A percentile compares a stretch with the other conserved stretches of the same genome.
phyloP scores from a whole-genome alignment of 1,140 invertebrate species.

The Thaumatotibia leucotreta region DNA sequence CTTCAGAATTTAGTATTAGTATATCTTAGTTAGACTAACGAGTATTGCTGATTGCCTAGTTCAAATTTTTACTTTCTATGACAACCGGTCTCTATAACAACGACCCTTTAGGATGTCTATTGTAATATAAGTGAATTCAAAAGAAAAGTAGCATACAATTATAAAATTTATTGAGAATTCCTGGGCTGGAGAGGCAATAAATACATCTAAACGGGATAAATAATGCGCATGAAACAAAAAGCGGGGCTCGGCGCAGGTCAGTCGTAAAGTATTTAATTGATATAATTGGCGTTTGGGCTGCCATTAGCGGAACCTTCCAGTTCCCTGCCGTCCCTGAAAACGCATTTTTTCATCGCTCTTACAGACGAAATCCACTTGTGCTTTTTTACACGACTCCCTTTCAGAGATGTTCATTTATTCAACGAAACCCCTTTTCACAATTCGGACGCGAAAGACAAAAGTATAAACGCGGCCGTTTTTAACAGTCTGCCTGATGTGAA shows the following conservation, averaged over 20 bases:
- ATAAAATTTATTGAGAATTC: too few relatives aligned
- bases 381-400: constrained; percentile 48
- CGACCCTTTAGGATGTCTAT: neutral
- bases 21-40: too few relatives aligned
- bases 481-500: neutral
- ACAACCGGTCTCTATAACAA: too few relatives aligned
- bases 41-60: too few relatives aligned
- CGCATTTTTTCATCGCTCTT: constrained; percentile 42
- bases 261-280: constrained; percentile 62
- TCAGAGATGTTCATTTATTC: constrained; percentile 30
- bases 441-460: constrained; percentile 41
- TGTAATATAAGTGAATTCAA: too few relatives aligned
- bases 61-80: too few relatives aligned
- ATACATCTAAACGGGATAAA: constrained; percentile 15
- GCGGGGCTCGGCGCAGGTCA: neutral
- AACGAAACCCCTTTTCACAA: constrained; percentile 43
- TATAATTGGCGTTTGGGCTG: constrained; percentile 61
- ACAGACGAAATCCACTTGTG: constrained; percentile 52
- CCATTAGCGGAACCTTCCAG: constrained; percentile 47
- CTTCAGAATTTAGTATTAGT: too few relatives aligned
- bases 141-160: too few relatives aligned
- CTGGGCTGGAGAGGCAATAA: neutral
- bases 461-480: constrained; percentile 17
- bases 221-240: constrained; percentile 22
- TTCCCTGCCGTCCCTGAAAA: constrained; percentile 40